Percentiles rank a stretch among this genome's conserved stretches.
These are phyloP conservation scores for Lepidocolaptes lacrymiger DNA, from an alignment of 2,797 vertebrate genomes.

Conservation along the genomic window DNA sequence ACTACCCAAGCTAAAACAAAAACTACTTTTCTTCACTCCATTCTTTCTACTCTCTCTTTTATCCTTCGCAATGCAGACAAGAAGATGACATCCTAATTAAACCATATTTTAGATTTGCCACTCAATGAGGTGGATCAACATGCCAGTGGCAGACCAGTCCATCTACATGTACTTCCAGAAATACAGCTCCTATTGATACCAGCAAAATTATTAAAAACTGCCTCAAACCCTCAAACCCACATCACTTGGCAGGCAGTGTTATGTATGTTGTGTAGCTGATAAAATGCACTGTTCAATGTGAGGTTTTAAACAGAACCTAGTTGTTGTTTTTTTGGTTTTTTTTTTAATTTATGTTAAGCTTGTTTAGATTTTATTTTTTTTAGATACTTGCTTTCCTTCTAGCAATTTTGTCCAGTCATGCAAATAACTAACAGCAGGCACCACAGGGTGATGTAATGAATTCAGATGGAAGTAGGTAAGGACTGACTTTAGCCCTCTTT, in stretches of 20 bases:
- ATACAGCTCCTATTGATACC: accelerated
- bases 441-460: background rate
- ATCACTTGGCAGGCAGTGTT: background rate
- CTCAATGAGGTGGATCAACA: background rate
- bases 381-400: background rate
- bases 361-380: background rate
- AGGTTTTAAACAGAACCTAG: background rate
- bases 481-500: background rate
- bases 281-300: background rate
- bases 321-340: background rate
- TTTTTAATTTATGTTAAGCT: background rate
- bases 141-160: background rate
- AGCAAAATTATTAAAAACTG: background rate
- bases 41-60: background rate
- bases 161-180: background rate
- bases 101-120: background rate
- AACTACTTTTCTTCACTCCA: background rate
- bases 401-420: background rate
- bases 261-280: background rate
- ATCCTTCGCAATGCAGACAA: background rate
- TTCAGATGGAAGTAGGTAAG: background rate
- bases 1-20: background rate
- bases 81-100: background rate
- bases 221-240: background rate
- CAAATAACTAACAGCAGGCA: background rate